Conservation (phyloP, 2,113 vertebrate species). For the Dendropsophus ebraccatus region DNA sequence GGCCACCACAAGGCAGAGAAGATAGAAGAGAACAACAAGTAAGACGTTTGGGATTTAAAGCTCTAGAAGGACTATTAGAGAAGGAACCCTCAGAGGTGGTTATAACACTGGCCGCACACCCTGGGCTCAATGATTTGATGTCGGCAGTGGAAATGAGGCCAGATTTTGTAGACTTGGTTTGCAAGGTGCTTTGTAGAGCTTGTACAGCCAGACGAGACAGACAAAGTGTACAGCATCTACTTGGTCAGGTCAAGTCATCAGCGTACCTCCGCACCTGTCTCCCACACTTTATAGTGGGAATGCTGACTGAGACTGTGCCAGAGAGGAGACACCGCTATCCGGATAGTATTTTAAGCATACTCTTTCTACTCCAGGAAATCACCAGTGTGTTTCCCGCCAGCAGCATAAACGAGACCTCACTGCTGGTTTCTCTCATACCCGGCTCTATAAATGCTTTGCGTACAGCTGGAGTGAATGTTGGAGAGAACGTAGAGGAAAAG, state of each 20-base stretch:
- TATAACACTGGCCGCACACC: constrained; percentile 79
- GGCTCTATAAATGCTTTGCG: constrained; percentile 77
- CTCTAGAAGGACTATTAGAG: constrained; percentile 77
- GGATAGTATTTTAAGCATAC: constrained; percentile 80
- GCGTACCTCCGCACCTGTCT: constrained; percentile 79
- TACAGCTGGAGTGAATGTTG: constrained; percentile 77
- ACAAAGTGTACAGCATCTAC: constrained; percentile 79
- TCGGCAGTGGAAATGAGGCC: constrained; percentile 72
- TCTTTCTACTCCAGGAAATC: constrained; percentile 81
- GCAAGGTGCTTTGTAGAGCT: constrained; percentile 81
- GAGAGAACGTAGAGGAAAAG: constrained; percentile 74
- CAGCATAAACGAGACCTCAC: constrained; percentile 76
- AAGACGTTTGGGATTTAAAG: constrained; percentile 75
- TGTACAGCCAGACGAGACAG: constrained; percentile 78
- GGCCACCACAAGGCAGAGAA: constrained; percentile 22
- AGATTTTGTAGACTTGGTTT: constrained; percentile 80
- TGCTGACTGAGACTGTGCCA: constrained; percentile 73
- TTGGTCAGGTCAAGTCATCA: constrained; percentile 82
- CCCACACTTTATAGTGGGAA: constrained; percentile 79
- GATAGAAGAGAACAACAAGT: constrained; percentile 62
- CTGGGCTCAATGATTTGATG: constrained; percentile 74
- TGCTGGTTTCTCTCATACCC: constrained; percentile 79
- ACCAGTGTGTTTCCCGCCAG: constrained; percentile 85
- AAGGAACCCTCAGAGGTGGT: constrained; percentile 84
- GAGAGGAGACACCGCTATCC: constrained; percentile 76